Base-by-base conservation (phyloP, 2,797 vertebrate genomes). In the Moxostoma hubbsi region DNA sequence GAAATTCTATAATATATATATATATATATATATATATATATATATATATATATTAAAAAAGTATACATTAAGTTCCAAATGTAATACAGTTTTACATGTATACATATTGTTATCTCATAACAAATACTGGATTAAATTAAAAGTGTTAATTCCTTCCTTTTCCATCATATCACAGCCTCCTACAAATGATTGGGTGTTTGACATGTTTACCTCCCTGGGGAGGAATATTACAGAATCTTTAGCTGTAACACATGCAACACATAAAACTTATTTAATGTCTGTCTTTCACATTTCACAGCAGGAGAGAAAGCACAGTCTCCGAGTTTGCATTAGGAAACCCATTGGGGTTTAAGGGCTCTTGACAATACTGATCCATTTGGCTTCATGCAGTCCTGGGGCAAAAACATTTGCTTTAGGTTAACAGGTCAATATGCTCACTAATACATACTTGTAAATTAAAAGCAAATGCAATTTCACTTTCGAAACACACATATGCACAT, bases 301-400 rank as follows among this genome's bases (percentile, higher is more conserved):
- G 61, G 49, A 55, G 73, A 64, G 72, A 45, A n/a, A 54, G 49
- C 43, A 53, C 72, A 45, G 49, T 63, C n/a, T 0, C 49, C 54
- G 72, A 64, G 50, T 12, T 75, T 64, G 36, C n/a, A 54, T 63
- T 16, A 18, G 61, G 50, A 11, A 24, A 46, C 13, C 10, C 24
- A 5, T 16, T 45, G 61, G 50, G 50, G 0, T 54, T 55, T 47
- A 65, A 11, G n/a, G 43, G 51, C 61, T 13, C 36, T 36, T 54
- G 49, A 18, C 61, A 16, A 53, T 64, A 65, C 46, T 65, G 73
- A 75, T 75, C 73, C 16, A 36, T 64, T 36, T n/a, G n/a, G 24
- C 4, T 45, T 7, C 9, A 74, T 6, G 13, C 59, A 24, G 58
- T 61, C 58, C 59, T 16, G 50, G 36, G 50, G 61, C 73, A 46